Evolutionary conservation across 23 tunicate genomes (phyloP), one percentile per base, ranked within the genome.

Genomic region (Trididemnum miniatum): DNA sequence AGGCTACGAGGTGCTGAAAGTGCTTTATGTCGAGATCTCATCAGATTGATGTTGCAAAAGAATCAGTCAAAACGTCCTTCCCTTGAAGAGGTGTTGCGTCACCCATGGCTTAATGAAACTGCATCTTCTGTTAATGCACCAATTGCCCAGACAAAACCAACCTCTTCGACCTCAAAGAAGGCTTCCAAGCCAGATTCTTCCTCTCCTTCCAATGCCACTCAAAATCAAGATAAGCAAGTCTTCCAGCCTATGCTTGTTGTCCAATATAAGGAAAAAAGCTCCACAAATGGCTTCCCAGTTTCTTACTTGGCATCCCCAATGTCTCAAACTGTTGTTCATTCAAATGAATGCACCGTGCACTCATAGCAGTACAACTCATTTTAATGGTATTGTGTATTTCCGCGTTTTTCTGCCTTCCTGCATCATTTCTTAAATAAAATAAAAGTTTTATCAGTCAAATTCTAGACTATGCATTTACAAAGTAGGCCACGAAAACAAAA

Each of bases 1-100:
- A 81, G 88, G 35, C 81, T 86, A 9, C 77, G 78, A 12, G 64
- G 65, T 1, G 76, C 77, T 4, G 34, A 49, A 34, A 81, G 85
- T 71, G 74, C 79, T 22, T 54, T 65, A 2, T 86, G 87, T 35
- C 86, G 87, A 15, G 77, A 94, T 51, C 85, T 95, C 49, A 89
- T 95, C 44, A 77, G 54, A 12, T 76, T 74, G 72, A 85, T 95
- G 91, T 82, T 95, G 39, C 86, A 86, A 12, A 89, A 89, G 71
- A 88, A 95, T 37, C 88, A 85, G 51, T 22, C 59, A 26, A 69
- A 71, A 35, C 85, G 99, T 9, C 91, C 82, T n/a, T 78, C 88
- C 35, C 76, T 95, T 37, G 88, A 85, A 31, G 79, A 85, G 23
- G 84, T 85, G 9, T 80, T 85, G 30, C 84, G 39, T 12, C 99